Evolutionary conservation across 1,140 invertebrate species (phyloP).

Genomic region (Trichogramma pretiosum): DNA sequence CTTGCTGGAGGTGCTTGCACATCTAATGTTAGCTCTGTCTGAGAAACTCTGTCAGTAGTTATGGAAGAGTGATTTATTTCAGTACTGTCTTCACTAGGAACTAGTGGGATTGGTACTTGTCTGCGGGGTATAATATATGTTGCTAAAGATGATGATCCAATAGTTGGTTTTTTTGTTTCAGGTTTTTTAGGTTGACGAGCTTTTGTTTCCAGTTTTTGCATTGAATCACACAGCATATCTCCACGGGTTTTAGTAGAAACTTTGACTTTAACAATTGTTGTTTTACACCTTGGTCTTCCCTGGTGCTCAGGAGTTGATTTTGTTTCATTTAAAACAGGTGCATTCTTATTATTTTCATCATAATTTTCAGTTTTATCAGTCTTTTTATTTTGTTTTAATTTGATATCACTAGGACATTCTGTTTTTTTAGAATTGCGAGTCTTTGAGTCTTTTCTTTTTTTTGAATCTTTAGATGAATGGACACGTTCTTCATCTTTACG

Average conservation of each 20-base stretch:
- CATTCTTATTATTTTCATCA: background rate
- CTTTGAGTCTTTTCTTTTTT: slow-evolving; percentile 13
- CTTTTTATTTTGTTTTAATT: background rate
- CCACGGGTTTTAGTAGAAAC: slow-evolving; percentile 9
- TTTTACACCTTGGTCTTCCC: slow-evolving; percentile 1
- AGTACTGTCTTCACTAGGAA: background rate
- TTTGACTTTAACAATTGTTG: slow-evolving; percentile 12
- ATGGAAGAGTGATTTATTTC: background rate
- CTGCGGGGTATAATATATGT: slow-evolving; percentile 8
- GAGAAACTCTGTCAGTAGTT: slow-evolving; percentile 1
- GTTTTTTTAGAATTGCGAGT: slow-evolving; percentile 10
- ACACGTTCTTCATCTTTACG: slow-evolving; percentile 17
- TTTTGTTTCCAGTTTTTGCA: slow-evolving; percentile 6
- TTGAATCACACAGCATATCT: slow-evolving; percentile 16
- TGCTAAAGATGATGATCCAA: background rate
- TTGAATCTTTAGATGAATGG: slow-evolving; percentile 7
- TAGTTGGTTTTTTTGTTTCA: background rate
- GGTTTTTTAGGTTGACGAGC: background rate
- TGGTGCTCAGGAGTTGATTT: background rate
- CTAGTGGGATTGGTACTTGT: background rate
- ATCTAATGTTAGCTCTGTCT: no score
- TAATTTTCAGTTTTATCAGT: slow-evolving; percentile 1
- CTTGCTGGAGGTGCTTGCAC: no score
- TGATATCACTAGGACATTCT: no score
- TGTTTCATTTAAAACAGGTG: background rate